Base-by-base conservation (phyloP, 2,888 invertebrate genomes). In the Temnothorax rugatulus region DNA sequence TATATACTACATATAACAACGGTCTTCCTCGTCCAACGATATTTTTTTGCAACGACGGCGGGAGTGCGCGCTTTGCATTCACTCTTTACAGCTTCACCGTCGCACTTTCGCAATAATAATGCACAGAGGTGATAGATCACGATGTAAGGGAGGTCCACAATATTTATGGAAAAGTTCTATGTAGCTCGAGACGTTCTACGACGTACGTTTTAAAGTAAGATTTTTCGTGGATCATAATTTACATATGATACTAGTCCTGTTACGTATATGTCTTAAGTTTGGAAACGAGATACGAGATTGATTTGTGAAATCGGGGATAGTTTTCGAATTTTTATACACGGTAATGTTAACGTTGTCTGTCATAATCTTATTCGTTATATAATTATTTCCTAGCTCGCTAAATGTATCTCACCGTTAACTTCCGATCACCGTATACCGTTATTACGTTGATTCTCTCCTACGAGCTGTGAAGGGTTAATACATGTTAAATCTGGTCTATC, bases 21-120 rank as follows among this genome's bases (percentile, higher is more conserved):
- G 54, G 82, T 82, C 76, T 82, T 82, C 82, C 82, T 81, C 79
- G 73, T 81, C 73, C 79, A 76, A 82, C 82, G 64, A 82, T 82
- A 82, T 76, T 82, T 76, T 82, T 82, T 76, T 34, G 64, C 82
- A 76, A 75, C 63, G 82, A 76, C 29, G 82, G 38, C 74, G 82
- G 54, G 59, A 52, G 44, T 64, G 76, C 34, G 34, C 52, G 63
- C 82, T 63, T 61, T 50, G 47, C 73, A 81, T 50, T 71, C 71
- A 50, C 47, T 81, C 79, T 81, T 81, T 73, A 73, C 73, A 73
- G 73, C 79, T 81, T 79, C 7, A 71, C 18, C 79, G 34, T 59
- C 47, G 59, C 59, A 44, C 38, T 50, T 79, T 21, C 38, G 79
- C 59, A 47, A 81, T 50, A 81, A 59, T 18, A 13, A 50, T 73